Conservation (phyloP, 2,113 vertebrate genomes). For the Cinclus cinclus region DNA sequence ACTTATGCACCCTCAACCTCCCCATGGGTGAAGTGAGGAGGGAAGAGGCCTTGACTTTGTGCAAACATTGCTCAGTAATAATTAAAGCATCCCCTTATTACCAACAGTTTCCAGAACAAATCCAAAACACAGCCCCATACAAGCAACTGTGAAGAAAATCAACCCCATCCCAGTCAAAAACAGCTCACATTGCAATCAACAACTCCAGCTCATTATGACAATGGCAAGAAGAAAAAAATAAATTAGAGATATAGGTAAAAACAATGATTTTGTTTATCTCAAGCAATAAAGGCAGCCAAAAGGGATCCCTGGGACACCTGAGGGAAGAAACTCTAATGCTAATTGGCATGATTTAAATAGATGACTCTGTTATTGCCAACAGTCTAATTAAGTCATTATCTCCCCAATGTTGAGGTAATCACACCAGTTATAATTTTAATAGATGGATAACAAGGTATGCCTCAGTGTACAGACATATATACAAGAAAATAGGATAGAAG, state of each 20-base stretch:
- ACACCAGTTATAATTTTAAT: constrained; percentile 44
- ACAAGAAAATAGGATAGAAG: constrained; percentile 21
- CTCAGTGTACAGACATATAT: neutral
- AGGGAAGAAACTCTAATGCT: constrained; percentile 69
- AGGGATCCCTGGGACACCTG: constrained; percentile 56
- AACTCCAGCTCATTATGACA: constrained; percentile 20
- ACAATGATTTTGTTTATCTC: constrained; percentile 70
- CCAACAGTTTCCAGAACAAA: neutral
- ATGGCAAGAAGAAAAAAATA: neutral
- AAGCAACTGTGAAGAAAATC: neutral
- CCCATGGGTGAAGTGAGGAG: neutral
- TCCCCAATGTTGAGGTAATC: constrained; percentile 60
- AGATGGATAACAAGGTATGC: constrained; percentile 32
- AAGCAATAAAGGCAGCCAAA: constrained; percentile 62
- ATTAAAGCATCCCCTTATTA: neutral
- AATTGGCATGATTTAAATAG: constrained; percentile 78
- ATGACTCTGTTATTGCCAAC: constrained; percentile 62
- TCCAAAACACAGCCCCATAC: neutral
- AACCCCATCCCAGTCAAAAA: neutral
- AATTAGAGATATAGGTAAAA: constrained; percentile 39
- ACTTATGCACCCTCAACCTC: neutral
- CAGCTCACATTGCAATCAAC: neutral
- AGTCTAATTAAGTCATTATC: constrained; percentile 72
- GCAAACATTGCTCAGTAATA: neutral
- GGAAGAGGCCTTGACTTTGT: neutral